Conservation (phyloP, 2,113 vertebrate species). For the Burhinus bistriatus region DNA sequence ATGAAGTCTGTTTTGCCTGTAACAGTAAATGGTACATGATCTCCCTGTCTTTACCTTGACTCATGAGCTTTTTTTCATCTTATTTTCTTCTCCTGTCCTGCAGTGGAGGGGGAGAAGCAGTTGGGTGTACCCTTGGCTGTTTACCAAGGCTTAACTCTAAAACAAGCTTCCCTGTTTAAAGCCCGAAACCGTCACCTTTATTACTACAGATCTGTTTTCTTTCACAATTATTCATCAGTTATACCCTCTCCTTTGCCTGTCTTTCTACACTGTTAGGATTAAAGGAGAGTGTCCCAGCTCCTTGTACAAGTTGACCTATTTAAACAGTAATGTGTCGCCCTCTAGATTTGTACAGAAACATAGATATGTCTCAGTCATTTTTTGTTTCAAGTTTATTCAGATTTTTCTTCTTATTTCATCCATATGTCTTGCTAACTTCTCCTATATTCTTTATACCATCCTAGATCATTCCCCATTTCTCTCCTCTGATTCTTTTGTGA, state of each 20-base stretch:
- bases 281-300: rapidly evolving
- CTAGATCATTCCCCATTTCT: neutral
- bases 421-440: neutral
- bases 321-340: neutral
- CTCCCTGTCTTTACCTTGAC: neutral
- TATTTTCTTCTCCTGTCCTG: neutral
- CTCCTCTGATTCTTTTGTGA: neutral
- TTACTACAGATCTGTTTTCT: neutral
- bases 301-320: neutral
- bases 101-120: neutral
- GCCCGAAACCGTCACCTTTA: neutral
- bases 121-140: neutral
- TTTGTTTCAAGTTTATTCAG: neutral
- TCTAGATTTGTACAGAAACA: neutral
- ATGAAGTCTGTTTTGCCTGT: neutral
- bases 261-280: neutral
- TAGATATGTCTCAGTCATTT: neutral
- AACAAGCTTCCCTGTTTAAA: neutral
- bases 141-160: neutral
- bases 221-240: neutral
- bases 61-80: neutral
- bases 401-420: neutral
- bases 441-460: neutral
- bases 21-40: neutral
- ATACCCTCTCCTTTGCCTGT: neutral